These are phyloP conservation scores for Serilophus lunatus DNA, from an alignment of 2,113 vertebrate species.

Conservation along the genomic window DNA sequence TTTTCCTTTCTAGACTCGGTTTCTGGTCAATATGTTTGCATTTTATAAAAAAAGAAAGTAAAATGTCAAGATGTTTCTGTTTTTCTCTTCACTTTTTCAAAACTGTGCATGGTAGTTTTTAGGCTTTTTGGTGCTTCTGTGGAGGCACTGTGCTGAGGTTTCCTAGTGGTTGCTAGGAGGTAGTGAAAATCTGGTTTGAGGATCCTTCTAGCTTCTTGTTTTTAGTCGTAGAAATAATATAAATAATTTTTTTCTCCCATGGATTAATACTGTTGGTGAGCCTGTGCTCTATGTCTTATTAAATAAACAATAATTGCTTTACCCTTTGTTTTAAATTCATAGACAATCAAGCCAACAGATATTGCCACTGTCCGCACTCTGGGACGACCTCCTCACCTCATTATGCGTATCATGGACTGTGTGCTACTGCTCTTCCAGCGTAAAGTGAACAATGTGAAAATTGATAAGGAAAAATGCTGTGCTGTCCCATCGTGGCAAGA, in stretches of 20 bases:
- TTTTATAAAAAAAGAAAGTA: background rate
- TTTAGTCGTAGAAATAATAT: background rate
- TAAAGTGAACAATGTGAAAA: conserved; percentile 82
- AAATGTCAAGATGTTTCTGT: background rate
- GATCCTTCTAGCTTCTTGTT: background rate
- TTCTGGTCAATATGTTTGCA: background rate
- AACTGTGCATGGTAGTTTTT: background rate
- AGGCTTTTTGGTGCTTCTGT: background rate
- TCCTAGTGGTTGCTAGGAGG: background rate
- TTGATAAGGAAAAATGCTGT: conserved; percentile 85
- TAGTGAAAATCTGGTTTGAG: background rate
- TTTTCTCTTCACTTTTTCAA: background rate
- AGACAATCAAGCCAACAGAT: conserved; percentile 95
- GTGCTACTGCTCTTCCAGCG: conserved; percentile 92
- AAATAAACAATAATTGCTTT: background rate
- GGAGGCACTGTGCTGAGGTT: background rate
- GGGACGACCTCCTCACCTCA: conserved; percentile 91
- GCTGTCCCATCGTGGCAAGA: conserved; percentile 90
- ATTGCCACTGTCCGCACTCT: conserved; percentile 93
- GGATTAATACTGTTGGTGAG: background rate
- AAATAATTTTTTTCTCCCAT: background rate
- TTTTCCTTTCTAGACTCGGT: background rate
- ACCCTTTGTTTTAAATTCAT: background rate
- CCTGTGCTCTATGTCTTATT: background rate
- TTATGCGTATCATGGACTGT: conserved; percentile 98